Conservation (phyloP, 2,797 vertebrate genomes). For the Acipenser transmontanus region DNA sequence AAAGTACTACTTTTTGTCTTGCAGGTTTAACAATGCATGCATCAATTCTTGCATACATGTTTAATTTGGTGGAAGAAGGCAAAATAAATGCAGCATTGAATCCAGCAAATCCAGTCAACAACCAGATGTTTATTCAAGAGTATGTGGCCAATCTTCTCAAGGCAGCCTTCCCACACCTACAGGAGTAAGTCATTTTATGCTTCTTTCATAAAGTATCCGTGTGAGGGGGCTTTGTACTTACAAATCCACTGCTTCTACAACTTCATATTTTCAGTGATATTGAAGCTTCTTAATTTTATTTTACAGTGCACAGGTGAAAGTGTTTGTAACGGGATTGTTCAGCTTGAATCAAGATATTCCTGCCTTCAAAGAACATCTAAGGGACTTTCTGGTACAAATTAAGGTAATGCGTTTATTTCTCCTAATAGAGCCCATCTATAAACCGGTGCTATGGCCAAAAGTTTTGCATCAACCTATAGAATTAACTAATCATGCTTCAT, state of each 20-base stretch:
- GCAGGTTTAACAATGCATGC: conserved; percentile 96
- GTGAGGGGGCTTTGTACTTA: conserved; percentile 14
- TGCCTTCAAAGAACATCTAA: conserved; percentile 95
- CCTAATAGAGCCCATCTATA: neutral
- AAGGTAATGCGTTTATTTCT: conserved; percentile 65
- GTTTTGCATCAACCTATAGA: too few species aligned
- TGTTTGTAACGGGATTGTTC: conserved; percentile 97
- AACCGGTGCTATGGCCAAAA: too few species aligned
- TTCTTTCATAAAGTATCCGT: neutral
- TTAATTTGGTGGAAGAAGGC: conserved; percentile 96
- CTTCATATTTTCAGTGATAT: neutral
- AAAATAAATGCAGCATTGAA: conserved; percentile 86
- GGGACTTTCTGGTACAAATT: conserved; percentile 97
- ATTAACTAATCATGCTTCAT: too few species aligned
- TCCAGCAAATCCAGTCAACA: conserved; percentile 80
- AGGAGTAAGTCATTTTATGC: conserved; percentile 72
- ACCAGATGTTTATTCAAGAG: conserved; percentile 95
- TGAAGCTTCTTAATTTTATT: conserved; percentile 11
- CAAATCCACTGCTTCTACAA: neutral
- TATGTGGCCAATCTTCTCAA: conserved; percentile 97
- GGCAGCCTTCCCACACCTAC: conserved; percentile 94
- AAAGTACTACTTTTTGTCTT: neutral
- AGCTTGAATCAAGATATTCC: conserved; percentile 99
- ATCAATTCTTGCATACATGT: conserved; percentile 97
- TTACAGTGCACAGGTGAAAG: conserved; percentile 92